A percentile compares a stretch with the other conserved stretches of the same genome.
These are phyloP conservation scores for Silurus meridionalis DNA, from an alignment of 2,113 vertebrate genomes.

Conservation along the genomic window DNA sequence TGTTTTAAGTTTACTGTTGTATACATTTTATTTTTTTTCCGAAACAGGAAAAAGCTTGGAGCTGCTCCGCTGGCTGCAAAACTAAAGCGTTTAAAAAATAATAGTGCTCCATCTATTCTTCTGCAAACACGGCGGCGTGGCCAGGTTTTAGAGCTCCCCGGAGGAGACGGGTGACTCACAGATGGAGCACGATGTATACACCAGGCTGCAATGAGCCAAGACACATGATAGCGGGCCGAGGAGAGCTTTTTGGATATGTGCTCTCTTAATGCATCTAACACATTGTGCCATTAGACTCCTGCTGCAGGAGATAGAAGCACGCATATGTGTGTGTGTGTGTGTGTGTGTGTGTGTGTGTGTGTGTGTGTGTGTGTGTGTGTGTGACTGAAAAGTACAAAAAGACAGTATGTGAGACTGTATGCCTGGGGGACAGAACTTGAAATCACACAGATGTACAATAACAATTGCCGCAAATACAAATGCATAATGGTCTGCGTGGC, in stretches of 20 bases:
- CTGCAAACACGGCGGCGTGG: slow-evolving; percentile 61
- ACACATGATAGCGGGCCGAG: slow-evolving; percentile 69
- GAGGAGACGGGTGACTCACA: slow-evolving; percentile 59
- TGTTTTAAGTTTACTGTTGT: slow-evolving; percentile 50
- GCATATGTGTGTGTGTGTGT: slow-evolving; percentile 20
- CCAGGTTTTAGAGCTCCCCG: slow-evolving; percentile 62
- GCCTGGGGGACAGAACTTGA: background rate
- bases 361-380: slow-evolving; percentile 4
- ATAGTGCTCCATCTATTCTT: slow-evolving; percentile 65
- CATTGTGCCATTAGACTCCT: slow-evolving; percentile 72
- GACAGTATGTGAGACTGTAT: background rate
- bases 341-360: slow-evolving; percentile 4
- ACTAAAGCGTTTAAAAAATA: slow-evolving; percentile 56
- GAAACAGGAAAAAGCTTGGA: slow-evolving; percentile 53
- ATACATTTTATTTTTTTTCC: slow-evolving; percentile 39
- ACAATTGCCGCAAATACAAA: background rate
- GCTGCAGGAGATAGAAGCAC: slow-evolving; percentile 55
- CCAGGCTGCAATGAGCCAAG: slow-evolving; percentile 73
- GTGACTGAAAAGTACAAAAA: background rate
- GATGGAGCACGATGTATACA: slow-evolving; percentile 69
- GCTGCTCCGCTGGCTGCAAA: slow-evolving; percentile 39
- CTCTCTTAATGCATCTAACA: slow-evolving; percentile 80
- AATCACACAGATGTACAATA: slow-evolving; percentile 1
- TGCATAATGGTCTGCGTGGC: slow-evolving; percentile 3
- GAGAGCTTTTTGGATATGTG: slow-evolving; percentile 69